These are phyloP conservation scores for Papio anubis DNA, from an alignment of 2,113 vertebrate genomes.

Conservation along the genomic window DNA sequence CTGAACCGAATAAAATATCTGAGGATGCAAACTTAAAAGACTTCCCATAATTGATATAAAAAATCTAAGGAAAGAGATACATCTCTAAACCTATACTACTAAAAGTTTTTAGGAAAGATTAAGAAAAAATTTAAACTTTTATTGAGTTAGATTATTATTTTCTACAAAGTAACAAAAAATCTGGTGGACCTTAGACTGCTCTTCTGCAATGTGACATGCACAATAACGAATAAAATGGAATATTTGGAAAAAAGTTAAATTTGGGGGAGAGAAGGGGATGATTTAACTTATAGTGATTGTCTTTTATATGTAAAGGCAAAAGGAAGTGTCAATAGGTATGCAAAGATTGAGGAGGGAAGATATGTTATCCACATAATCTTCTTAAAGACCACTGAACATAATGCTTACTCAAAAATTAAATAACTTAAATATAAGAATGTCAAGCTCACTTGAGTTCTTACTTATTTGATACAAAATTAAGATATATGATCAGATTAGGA, in stretches of 20 bases:
- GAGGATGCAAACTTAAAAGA: not conserved
- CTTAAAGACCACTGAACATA: not conserved
- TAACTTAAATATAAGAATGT: not conserved
- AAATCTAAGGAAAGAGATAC: not conserved
- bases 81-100: not conserved
- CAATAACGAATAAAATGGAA: not conserved
- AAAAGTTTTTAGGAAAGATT: not conserved
- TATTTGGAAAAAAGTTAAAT: not conserved
- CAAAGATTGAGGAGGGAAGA: not conserved
- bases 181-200: not conserved
- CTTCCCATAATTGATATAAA: not conserved
- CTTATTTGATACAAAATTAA: not conserved
- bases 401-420: not conserved
- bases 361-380: not conserved
- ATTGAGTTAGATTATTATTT: not conserved
- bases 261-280: too few relatives aligned
- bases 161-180: not conserved
- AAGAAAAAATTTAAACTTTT: not conserved
- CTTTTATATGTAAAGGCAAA: not conserved
- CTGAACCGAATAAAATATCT: not conserved
- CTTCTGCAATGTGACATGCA: not conserved
- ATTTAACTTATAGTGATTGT: not conserved
- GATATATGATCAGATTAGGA: not conserved
- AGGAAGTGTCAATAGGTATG: not conserved
- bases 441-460: not conserved